Evolutionary conservation across 2,797 vertebrate genomes (phyloP).

Genomic region (Poeciliopsis turneri): DNA sequence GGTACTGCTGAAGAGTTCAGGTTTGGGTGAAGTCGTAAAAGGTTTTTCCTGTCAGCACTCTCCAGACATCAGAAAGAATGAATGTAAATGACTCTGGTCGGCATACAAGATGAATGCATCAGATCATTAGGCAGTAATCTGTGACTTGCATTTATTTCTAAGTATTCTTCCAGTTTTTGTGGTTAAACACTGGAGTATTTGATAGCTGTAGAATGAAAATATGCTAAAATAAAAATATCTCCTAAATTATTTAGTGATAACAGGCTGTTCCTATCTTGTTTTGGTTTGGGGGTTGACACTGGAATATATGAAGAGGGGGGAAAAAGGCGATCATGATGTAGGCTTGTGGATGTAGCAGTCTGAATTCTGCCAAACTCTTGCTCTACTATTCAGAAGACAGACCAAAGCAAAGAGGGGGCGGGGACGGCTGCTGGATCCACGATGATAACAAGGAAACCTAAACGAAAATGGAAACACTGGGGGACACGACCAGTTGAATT

Average conservation of each 20-base stretch:
- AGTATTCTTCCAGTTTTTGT: not conserved
- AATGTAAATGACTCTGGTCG: conserved; percentile 27
- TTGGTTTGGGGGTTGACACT: not conserved
- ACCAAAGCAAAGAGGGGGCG: not conserved
- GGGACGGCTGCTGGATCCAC: not conserved
- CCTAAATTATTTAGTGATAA: not conserved
- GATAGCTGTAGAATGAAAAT: too few species aligned
- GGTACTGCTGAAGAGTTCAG: conserved; percentile 56
- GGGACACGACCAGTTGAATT: conserved; percentile 46
- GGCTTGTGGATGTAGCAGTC: conserved; percentile 18
- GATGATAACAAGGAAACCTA: conserved; percentile 45
- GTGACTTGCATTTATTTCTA: not conserved
- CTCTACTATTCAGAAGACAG: conserved; percentile 5
- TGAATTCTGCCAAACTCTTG: conserved; percentile 3
- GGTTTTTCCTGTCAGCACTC: conserved; percentile 57
- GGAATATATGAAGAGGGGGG: not conserved
- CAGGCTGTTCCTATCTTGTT: not conserved
- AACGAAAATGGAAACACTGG: conserved; percentile 55
- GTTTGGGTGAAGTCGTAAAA: conserved; percentile 57
- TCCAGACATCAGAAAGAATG: conserved; percentile 31
- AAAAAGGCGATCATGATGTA: not conserved
- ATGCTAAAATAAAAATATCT: not conserved
- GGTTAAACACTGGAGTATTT: not conserved
- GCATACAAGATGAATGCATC: not conserved
- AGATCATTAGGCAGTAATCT: not conserved